Percentiles rank a stretch among this genome's conserved stretches.
Conservation (phyloP, 2,888 invertebrate genomes). For the Malthinus seriepunctatus region DNA sequence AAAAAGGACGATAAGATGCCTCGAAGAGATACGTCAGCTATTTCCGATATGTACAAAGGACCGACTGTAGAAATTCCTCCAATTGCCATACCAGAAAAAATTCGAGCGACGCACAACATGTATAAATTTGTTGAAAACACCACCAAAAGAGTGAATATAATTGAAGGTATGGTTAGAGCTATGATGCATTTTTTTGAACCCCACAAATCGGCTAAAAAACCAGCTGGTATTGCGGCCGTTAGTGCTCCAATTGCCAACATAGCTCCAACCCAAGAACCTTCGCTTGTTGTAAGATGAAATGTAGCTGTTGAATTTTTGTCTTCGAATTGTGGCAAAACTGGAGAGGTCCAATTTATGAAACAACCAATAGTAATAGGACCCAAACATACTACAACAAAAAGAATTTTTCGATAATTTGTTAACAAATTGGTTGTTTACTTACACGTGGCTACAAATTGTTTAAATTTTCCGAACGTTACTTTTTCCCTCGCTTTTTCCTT, state of each 20-base stretch:
- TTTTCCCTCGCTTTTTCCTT: too few species aligned
- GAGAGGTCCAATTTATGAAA: constrained; percentile 76
- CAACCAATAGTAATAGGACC: constrained; percentile 72
- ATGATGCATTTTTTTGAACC: constrained; percentile 70
- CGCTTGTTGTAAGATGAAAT: constrained; percentile 43
- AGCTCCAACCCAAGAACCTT: constrained; percentile 68
- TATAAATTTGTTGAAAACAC: constrained; percentile 6
- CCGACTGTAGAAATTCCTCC: constrained; percentile 76
- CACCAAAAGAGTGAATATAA: constrained; percentile 65
- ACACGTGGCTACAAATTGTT: constrained; percentile 18
- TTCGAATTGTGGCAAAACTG: constrained; percentile 66
- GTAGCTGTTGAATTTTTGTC: constrained; percentile 33
- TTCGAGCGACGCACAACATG: constrained; percentile 56
- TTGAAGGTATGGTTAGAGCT: constrained; percentile 63
- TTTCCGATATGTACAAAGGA: constrained; percentile 84
- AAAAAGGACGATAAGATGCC: constrained; percentile 82
- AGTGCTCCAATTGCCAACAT: constrained; percentile 74
- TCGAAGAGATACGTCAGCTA: constrained; percentile 75
- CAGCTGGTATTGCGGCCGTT: constrained; percentile 69
- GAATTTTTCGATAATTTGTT: neutral
- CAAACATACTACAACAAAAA: constrained; percentile 62
- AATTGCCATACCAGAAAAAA: constrained; percentile 70
- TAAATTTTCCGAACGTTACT: neutral
- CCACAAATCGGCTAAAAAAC: constrained; percentile 66
- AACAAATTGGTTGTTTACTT: constrained; percentile 9